Evolutionary conservation across 1,140 invertebrate species (phyloP).

Genomic region (Lordiphosa collinella): DNA sequence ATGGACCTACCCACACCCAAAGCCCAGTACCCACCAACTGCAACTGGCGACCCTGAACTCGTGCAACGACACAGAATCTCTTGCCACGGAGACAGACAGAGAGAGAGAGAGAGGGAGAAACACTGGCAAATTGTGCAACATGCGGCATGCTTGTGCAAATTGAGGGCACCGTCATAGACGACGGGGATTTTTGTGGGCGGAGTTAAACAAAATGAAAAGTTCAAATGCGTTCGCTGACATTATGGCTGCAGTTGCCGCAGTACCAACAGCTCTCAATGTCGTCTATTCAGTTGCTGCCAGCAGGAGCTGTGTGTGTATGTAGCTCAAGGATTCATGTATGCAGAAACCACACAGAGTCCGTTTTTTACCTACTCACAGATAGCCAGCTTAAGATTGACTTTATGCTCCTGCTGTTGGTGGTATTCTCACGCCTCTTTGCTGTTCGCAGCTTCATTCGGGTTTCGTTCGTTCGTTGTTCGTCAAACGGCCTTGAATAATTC

Average conservation of each 20-base stretch:
- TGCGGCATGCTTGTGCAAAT: slow-evolving; percentile 17
- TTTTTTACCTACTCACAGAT: slow-evolving; percentile 22
- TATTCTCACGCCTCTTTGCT: slow-evolving; percentile 23
- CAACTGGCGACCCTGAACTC: slow-evolving; percentile 64
- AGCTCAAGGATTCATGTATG: slow-evolving; percentile 49
- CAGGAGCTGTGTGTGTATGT: slow-evolving; percentile 20
- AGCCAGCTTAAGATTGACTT: slow-evolving; percentile 5
- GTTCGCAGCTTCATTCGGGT: not conserved
- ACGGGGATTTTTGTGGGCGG: slow-evolving; percentile 30
- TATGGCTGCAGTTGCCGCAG: slow-evolving; percentile 28
- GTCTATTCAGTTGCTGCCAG: slow-evolving; percentile 2
- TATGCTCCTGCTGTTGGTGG: slow-evolving; percentile 7
- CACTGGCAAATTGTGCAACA: slow-evolving; percentile 48
- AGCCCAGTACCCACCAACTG: slow-evolving; percentile 36
- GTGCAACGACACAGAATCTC: slow-evolving; percentile 62
- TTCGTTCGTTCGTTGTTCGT: slow-evolving; percentile 29
- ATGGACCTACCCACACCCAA: slow-evolving; percentile 19
- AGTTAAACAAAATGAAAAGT: slow-evolving; percentile 48
- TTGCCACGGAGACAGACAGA: slow-evolving; percentile 7
- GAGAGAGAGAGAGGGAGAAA: no score
- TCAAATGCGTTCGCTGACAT: slow-evolving; percentile 72
- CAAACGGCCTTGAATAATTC: slow-evolving; percentile 53
- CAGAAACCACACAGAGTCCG: slow-evolving; percentile 23
- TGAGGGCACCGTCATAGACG: slow-evolving; percentile 25
- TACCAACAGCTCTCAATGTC: slow-evolving; percentile 39